A percentile compares a stretch with the other conserved stretches of the same genome.
Conservation (phyloP, 2,797 vertebrate species). For the Percopsis omiscomaycus region DNA sequence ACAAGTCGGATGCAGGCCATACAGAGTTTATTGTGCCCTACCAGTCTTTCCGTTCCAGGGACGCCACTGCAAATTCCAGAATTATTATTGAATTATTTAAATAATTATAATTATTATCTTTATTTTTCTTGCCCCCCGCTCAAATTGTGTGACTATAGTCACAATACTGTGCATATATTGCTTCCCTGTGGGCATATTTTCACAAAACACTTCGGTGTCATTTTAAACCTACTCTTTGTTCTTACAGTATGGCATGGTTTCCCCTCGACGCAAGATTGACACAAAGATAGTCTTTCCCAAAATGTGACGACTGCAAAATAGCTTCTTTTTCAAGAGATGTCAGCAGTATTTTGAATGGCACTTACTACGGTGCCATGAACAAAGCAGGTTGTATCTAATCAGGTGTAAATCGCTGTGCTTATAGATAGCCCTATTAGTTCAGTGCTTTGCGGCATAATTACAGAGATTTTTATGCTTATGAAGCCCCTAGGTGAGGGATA, state of each 20-base stretch:
- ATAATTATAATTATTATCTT: too few relatives aligned
- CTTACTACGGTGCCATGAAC: constrained; percentile 26
- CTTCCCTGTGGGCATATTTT: background rate
- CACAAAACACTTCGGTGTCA: background rate
- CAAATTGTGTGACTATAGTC: background rate
- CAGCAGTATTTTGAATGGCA: constrained; percentile 42
- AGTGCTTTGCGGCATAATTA: constrained; percentile 43
- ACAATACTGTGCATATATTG: background rate
- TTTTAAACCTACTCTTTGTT: too few relatives aligned
- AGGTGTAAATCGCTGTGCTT: constrained; percentile 40
- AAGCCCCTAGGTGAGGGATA: constrained; percentile 37
- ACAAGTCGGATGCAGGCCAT: too few relatives aligned
- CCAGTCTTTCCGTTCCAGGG: too few relatives aligned
- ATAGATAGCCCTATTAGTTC: constrained; percentile 39
- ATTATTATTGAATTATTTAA: too few relatives aligned
- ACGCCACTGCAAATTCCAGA: too few relatives aligned
- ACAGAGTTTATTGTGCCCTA: too few relatives aligned
- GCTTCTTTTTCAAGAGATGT: constrained; percentile 15
- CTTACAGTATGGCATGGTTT: too few relatives aligned
- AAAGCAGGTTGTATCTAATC: constrained; percentile 39
- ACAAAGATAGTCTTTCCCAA: too few relatives aligned
- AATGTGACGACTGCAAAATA: constrained; percentile 12
- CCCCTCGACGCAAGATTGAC: too few relatives aligned
- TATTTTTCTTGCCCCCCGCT: too few relatives aligned
- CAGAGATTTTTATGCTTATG: constrained; percentile 31